phyloP scores from a whole-genome alignment of 2,113 vertebrate species.

The Periophthalmodon schlosseri region DNA sequence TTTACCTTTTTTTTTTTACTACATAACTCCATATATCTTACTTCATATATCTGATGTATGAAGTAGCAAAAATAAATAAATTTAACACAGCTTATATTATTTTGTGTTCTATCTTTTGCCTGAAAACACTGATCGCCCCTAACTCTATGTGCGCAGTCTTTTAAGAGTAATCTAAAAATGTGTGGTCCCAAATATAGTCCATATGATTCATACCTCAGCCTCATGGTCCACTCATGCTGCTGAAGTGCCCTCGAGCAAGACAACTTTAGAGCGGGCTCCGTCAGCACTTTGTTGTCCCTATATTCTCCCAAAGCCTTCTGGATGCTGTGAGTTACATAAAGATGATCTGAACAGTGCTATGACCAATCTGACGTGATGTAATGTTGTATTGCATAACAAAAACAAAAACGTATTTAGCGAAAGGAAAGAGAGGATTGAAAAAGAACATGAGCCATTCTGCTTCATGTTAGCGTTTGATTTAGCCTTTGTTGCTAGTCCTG shows the following conservation, averaged over 20 bases:
- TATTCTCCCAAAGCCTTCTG: conserved; percentile 3
- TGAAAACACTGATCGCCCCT: background rate
- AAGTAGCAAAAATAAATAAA: too few relatives aligned
- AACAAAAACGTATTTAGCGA: background rate
- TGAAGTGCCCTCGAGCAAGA: conserved; percentile 24
- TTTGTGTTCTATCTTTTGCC: background rate
- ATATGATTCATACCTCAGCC: conserved; percentile 17
- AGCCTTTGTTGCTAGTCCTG: background rate
- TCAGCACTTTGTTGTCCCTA: conserved; percentile 9
- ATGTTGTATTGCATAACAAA: background rate
- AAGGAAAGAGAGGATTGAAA: background rate
- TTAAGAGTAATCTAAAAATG: background rate
- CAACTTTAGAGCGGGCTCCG: background rate
- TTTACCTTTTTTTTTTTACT: too few relatives aligned
- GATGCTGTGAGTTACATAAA: conserved; percentile 8
- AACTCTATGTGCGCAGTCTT: background rate
- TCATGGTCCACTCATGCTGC: conserved; percentile 9
- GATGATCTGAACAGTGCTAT: background rate
- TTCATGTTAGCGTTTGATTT: background rate
- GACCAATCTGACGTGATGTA: conserved; percentile 1
- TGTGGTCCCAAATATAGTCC: conserved; percentile 3
- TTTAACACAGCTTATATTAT: background rate
- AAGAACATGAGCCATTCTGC: too few relatives aligned
- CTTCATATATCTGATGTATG: too few relatives aligned
- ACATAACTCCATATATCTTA: too few relatives aligned